These are phyloP conservation scores for Hydra vulgaris DNA, from an alignment of 30 jellyfish, hydroid and myxozoan species.

Conservation along the genomic window DNA sequence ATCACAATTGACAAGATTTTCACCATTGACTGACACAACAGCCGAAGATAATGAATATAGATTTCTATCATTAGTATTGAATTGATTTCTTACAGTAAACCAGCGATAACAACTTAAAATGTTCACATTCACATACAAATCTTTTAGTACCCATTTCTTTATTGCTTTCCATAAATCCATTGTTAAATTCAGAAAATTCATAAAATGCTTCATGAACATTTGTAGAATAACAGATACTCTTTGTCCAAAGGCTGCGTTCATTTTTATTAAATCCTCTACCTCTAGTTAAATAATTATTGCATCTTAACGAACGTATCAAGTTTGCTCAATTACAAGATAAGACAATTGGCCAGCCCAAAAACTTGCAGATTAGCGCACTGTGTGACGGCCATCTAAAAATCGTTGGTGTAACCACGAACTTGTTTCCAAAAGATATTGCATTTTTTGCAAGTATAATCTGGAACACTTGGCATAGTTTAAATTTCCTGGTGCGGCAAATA, in stretches of 20 bases:
- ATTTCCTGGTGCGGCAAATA: conserved; percentile 7
- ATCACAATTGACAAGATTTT: no score
- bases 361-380: not conserved
- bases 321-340: conserved; percentile 1
- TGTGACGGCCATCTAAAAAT: not conserved
- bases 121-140: not conserved
- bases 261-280: conserved; percentile 8
- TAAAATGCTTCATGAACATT: no score
- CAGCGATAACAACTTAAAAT: not conserved
- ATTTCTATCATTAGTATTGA: not conserved
- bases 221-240: not conserved
- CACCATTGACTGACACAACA: not conserved
- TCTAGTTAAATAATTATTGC: not conserved
- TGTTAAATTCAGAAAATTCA: not conserved
- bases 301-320: not conserved
- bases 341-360: conserved; percentile 9
- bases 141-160: not conserved
- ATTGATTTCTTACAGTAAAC: not conserved
- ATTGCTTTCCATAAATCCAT: not conserved
- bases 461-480: conserved; percentile 5
- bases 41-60: not conserved
- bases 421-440: no score
- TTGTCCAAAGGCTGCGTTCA: conserved; percentile 5
- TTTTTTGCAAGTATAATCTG: no score
- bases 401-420: not conserved